Percentiles rank a stretch among this genome's conserved stretches.
These are phyloP conservation scores for Scaptomyza polygonia DNA, from an alignment of 2,888 invertebrate genomes.

Conservation along the genomic window DNA sequence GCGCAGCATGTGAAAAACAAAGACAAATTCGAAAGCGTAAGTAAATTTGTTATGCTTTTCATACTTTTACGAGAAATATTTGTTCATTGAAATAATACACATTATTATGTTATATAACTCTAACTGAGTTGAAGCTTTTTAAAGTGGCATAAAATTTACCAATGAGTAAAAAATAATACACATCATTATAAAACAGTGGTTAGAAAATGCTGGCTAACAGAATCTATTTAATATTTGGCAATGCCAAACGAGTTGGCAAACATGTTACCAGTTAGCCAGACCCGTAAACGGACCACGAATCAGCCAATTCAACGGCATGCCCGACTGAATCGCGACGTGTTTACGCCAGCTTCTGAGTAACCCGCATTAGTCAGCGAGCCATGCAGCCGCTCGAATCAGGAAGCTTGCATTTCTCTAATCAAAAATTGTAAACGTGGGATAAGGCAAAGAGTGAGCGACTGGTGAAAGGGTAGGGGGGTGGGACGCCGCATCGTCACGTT, in stretches of 20 bases:
- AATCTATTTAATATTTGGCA: slow-evolving; percentile 35
- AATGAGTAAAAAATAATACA: no score
- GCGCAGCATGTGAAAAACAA: slow-evolving; percentile 98
- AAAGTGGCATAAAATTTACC: no score
- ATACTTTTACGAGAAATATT: no score
- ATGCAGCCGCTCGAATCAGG: slow-evolving; percentile 54
- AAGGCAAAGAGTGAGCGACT: slow-evolving; percentile 27
- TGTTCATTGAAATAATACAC: no score
- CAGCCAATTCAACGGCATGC: slow-evolving; percentile 22
- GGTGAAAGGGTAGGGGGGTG: not conserved
- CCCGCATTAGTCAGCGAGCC: slow-evolving; percentile 66
- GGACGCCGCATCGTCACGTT: slow-evolving; percentile 31
- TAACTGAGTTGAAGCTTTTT: no score
- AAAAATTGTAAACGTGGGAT: slow-evolving; percentile 65
- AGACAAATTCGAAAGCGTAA: slow-evolving; percentile 96
- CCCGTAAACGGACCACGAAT: slow-evolving; percentile 25
- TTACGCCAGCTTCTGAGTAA: slow-evolving; percentile 58
- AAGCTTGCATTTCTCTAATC: slow-evolving; percentile 74
- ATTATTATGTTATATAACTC: no score
- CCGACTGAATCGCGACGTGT: slow-evolving; percentile 36
- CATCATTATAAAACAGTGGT: slow-evolving; percentile 11
- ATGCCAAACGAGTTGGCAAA: slow-evolving; percentile 39
- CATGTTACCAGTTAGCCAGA: slow-evolving; percentile 32
- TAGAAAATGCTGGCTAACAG: slow-evolving; percentile 13
- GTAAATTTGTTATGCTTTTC: slow-evolving; percentile 81